These are phyloP conservation scores for Neogobius melanostomus DNA, from an alignment of 2,113 vertebrate species.

Conservation along the genomic window DNA sequence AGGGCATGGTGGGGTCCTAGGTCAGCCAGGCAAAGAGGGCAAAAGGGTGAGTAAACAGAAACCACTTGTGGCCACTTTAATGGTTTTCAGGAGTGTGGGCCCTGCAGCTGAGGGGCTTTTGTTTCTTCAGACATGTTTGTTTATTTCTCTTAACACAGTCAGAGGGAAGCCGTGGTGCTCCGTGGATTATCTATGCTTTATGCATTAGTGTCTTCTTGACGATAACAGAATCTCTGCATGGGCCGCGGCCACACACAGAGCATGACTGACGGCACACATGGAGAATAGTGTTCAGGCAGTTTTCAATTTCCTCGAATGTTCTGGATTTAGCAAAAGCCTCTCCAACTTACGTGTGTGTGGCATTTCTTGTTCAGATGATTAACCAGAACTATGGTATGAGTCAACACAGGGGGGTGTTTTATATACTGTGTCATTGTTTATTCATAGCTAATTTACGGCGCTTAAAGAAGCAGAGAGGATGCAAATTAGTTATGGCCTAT, in stretches of 20 bases:
- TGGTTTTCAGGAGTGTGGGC: constrained; percentile 46
- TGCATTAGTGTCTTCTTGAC: constrained; percentile 42
- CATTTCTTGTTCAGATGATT: constrained; percentile 2
- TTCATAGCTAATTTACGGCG: background rate
- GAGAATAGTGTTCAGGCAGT: constrained; percentile 10
- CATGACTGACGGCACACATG: constrained; percentile 49
- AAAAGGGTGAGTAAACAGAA: constrained; percentile 93
- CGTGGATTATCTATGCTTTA: constrained; percentile 7
- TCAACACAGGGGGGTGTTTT: constrained; percentile 1
- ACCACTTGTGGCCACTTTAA: constrained; percentile 50
- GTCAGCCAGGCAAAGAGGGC: constrained; percentile 90
- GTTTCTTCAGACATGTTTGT: constrained; percentile 40
- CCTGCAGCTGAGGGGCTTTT: constrained; percentile 69
- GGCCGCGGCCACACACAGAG: constrained; percentile 39
- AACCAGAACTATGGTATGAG: constrained; percentile 7
- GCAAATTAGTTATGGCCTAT: constrained; percentile 6
- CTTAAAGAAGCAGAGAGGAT: background rate
- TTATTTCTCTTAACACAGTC: constrained; percentile 3
- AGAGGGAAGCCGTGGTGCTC: constrained; percentile 13
- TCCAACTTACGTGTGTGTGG: background rate
- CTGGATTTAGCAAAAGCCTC: constrained; percentile 16
- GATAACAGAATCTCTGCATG: constrained; percentile 50
- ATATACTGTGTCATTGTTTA: background rate
- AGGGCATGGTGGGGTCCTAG: constrained; percentile 81
- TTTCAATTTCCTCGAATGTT: constrained; percentile 43